phyloP scores from a whole-genome alignment of 2,797 vertebrate species.

The Champsocephalus gunnari region DNA sequence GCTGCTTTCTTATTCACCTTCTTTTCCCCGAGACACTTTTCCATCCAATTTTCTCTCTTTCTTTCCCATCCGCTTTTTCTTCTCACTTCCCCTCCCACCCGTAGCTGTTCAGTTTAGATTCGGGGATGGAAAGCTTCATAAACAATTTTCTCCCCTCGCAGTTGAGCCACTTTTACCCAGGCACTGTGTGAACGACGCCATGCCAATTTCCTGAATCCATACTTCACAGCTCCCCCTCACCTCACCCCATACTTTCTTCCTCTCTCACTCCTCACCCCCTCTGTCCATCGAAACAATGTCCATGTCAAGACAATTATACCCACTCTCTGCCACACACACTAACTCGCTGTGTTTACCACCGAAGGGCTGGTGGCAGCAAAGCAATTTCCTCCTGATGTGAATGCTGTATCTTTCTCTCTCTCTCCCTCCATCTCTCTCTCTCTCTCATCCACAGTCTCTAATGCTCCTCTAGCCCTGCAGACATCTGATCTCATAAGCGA shows the following conservation, averaged over 20 bases:
- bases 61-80: constrained; percentile 64
- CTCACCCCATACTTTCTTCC: constrained; percentile 52
- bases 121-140: constrained; percentile 85
- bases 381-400: constrained; percentile 83
- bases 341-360: constrained; percentile 82
- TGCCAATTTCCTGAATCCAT: constrained; percentile 87
- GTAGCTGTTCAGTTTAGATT: constrained; percentile 82
- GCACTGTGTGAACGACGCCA: constrained; percentile 82
- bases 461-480: constrained; percentile 77
- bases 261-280: constrained; percentile 71
- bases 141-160: constrained; percentile 84
- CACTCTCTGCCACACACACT: constrained; percentile 78
- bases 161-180: constrained; percentile 83
- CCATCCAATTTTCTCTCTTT: constrained; percentile 81
- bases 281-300: constrained; percentile 84
- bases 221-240: constrained; percentile 73
- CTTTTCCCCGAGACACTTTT: constrained; percentile 75
- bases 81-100: constrained; percentile 49
- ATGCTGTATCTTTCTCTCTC: constrained; percentile 63
- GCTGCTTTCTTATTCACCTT: constrained; percentile 77
- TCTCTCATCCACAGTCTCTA: constrained; percentile 74
- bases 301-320: constrained; percentile 84
- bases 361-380: constrained; percentile 82
- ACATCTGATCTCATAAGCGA: constrained; percentile 87
- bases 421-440: constrained; percentile 35